Evolutionary conservation across 2,888 invertebrate genomes (phyloP).

Genomic region (Aphrophora alni): DNA sequence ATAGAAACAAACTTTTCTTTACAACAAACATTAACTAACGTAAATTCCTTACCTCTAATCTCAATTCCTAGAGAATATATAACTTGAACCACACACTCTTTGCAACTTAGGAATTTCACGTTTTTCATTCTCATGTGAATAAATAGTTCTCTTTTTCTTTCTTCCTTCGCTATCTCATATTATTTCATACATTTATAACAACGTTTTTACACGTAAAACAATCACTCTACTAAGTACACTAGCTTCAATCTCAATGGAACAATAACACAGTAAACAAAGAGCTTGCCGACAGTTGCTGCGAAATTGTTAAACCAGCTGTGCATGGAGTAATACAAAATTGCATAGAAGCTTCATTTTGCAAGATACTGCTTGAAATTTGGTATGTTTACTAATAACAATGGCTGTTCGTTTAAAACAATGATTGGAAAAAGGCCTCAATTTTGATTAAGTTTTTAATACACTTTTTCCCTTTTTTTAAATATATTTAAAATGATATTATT

Average conservation of each 20-base stretch:
- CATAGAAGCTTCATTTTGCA: no score
- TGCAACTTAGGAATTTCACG: not conserved
- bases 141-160: constrained; percentile 17
- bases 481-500: no score
- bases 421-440: no score
- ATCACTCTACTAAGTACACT: not conserved
- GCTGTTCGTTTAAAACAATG: no score
- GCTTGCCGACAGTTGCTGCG: no score
- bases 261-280: not conserved
- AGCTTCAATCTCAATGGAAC: not conserved
- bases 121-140: constrained; percentile 10
- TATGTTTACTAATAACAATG: no score
- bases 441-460: no score
- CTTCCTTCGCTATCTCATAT: not conserved
- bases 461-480: no score
- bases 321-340: no score
- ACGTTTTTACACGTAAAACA: not conserved
- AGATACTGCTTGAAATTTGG: no score
- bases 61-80: not conserved
- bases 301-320: no score
- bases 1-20: not conserved
- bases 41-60: not conserved
- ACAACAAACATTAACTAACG: not conserved
- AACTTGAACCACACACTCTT: not conserved
- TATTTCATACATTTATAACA: not conserved